Conservation (phyloP, 1,140 invertebrate species). For the honey bee (Apis mellifera) region DNA sequence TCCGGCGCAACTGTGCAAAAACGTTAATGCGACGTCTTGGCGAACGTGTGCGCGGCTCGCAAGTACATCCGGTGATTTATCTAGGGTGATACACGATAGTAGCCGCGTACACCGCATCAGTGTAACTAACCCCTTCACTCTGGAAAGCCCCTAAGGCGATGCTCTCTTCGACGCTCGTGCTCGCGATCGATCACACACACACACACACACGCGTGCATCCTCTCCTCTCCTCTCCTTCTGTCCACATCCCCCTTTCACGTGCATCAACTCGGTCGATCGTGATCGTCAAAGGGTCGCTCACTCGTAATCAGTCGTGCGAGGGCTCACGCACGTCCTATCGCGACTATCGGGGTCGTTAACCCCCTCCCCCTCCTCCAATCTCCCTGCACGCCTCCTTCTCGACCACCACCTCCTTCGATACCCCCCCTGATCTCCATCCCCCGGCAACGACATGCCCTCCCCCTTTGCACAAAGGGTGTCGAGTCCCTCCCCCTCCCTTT, state of each 20-base stretch:
- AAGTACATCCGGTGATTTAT: conserved; percentile 68
- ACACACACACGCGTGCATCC: conserved; percentile 16
- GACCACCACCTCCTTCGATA: neutral
- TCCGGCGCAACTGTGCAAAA: conserved; percentile 38
- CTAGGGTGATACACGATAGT: conserved; percentile 64
- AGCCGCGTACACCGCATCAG: conserved; percentile 58
- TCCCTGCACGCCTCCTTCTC: conserved; percentile 1
- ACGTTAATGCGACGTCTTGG: conserved; percentile 61
- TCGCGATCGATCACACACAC: conserved; percentile 61
- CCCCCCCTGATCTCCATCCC: neutral
- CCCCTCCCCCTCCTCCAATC: conserved; percentile 33
- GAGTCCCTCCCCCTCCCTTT: conserved; percentile 39
- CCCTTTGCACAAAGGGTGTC: conserved; percentile 51
- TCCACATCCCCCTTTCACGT: conserved; percentile 37
- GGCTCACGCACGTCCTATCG: conserved; percentile 71
- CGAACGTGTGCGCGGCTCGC: conserved; percentile 45
- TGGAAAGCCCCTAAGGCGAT: conserved; percentile 64
- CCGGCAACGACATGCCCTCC: conserved; percentile 59
- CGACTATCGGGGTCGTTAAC: conserved; percentile 72
- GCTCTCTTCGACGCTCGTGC: conserved; percentile 67
- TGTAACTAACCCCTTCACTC: conserved; percentile 67
- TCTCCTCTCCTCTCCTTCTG: conserved; percentile 18
- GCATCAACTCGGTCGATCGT: conserved; percentile 64
- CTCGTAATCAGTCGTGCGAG: conserved; percentile 72
- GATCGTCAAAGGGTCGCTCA: conserved; percentile 72